phyloP scores from a whole-genome alignment of 2,888 invertebrate genomes.

The Glaucopsyche alexis region DNA sequence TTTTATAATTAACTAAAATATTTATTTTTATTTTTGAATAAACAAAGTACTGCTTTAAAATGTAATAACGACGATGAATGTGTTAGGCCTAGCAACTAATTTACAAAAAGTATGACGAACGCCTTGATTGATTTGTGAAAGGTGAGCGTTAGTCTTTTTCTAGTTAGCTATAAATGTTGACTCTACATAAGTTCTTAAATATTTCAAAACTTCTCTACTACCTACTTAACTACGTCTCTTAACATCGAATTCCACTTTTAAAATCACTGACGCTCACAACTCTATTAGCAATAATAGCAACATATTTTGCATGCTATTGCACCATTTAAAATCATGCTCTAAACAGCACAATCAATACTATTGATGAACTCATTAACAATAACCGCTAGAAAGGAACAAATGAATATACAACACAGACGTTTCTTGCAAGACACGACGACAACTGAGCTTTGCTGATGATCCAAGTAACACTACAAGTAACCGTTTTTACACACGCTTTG shows the following conservation, averaged over 20 bases:
- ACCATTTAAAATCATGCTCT: neutral
- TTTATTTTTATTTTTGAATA: too few species aligned
- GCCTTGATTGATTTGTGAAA: neutral
- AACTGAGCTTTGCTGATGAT: neutral
- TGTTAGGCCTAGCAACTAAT: neutral
- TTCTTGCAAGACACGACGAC: neutral
- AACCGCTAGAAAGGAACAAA: neutral
- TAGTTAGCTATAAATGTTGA: neutral
- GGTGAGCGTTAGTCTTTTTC: neutral
- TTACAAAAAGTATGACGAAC: neutral
- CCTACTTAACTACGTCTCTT: neutral
- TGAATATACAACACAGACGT: neutral
- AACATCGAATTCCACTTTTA: neutral
- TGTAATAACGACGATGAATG: neutral
- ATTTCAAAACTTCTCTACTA: neutral
- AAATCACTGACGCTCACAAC: conserved; percentile 2
- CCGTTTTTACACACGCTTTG: too few species aligned
- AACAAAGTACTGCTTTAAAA: neutral
- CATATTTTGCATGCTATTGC: neutral
- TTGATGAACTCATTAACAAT: neutral
- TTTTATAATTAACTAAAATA: neutral
- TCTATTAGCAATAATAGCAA: conserved; percentile 8
- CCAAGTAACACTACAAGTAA: neutral
- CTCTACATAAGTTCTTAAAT: neutral
- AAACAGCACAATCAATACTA: neutral